These are phyloP conservation scores for Strigamia crassipes DNA, from an alignment of 2,888 invertebrate genomes.

Conservation along the genomic window DNA sequence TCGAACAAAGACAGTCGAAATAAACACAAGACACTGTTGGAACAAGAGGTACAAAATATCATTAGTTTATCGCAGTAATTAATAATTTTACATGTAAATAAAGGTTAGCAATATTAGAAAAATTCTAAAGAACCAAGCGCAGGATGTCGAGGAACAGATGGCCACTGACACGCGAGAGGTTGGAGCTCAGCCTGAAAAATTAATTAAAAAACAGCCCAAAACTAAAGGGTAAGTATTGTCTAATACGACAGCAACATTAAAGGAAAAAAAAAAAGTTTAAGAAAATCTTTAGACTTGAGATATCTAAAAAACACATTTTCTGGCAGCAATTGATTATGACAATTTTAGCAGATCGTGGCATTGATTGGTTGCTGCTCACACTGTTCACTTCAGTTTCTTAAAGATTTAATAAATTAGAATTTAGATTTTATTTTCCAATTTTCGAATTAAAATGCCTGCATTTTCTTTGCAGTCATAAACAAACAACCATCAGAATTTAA, in stretches of 20 bases:
- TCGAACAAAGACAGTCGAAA: slow-evolving; percentile 78
- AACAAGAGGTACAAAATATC: slow-evolving; percentile 73
- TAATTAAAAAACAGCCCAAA: slow-evolving; percentile 67
- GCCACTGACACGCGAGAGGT: slow-evolving; percentile 73
- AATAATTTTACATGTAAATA: slow-evolving; percentile 50
- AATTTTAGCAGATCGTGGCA: slow-evolving; percentile 14
- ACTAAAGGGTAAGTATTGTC: slow-evolving; percentile 64
- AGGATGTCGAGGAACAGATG: slow-evolving; percentile 83
- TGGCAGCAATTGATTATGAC: not conserved
- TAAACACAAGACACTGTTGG: slow-evolving; percentile 78
- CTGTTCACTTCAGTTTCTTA: not conserved
- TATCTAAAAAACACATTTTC: not conserved
- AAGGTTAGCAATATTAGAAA: slow-evolving; percentile 87
- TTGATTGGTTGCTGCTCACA: not conserved
- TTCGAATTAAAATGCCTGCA: not conserved
- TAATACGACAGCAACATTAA: not conserved
- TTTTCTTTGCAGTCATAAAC: not conserved
- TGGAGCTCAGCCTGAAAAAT: slow-evolving; percentile 64
- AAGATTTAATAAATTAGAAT: not conserved
- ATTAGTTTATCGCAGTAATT: slow-evolving; percentile 6
- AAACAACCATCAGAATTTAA: slow-evolving; percentile 5
- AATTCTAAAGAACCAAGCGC: slow-evolving; percentile 75
- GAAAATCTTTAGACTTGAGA: not conserved
- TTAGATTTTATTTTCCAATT: not conserved
- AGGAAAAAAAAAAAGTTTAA: not conserved